These are phyloP conservation scores for Carabus problematicus DNA, from an alignment of 2,888 invertebrate genomes.

Conservation along the genomic window DNA sequence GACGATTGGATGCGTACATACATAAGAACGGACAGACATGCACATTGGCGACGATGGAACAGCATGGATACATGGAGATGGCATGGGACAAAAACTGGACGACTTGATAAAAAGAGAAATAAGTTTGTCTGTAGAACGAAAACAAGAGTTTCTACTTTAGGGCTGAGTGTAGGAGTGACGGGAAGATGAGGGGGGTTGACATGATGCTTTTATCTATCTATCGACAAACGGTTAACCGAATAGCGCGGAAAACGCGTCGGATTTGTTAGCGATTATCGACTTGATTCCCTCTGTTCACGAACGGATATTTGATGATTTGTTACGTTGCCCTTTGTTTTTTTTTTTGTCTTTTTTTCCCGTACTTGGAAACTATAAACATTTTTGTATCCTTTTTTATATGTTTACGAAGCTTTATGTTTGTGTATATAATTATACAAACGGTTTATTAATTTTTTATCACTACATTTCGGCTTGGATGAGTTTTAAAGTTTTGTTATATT, in stretches of 20 bases:
- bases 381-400: no score
- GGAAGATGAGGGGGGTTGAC: conserved; percentile 35
- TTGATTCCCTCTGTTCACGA: conserved; percentile 13
- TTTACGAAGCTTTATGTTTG: no score
- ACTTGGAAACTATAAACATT: no score
- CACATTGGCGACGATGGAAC: conserved; percentile 1
- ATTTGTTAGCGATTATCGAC: conserved; percentile 21
- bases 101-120: conserved; percentile 31
- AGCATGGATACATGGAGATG: conserved; percentile 10
- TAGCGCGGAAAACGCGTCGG: conserved; percentile 24
- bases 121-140: conserved; percentile 32
- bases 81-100: conserved; percentile 23
- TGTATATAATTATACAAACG: no score
- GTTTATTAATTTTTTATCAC: no score
- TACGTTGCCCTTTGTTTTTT: neutral
- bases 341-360: no score
- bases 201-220: conserved; percentile 23
- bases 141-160: conserved; percentile 41
- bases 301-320: conserved; percentile 8
- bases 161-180: conserved; percentile 16
- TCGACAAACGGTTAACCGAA: conserved; percentile 19
- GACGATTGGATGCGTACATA: no score
- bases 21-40: neutral
- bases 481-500: no score
- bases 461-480: no score